A percentile compares a stretch with the other conserved stretches of the same genome.
Evolutionary conservation across 2,113 vertebrate genomes (phyloP).

Genomic region (Leptosomus discolor): DNA sequence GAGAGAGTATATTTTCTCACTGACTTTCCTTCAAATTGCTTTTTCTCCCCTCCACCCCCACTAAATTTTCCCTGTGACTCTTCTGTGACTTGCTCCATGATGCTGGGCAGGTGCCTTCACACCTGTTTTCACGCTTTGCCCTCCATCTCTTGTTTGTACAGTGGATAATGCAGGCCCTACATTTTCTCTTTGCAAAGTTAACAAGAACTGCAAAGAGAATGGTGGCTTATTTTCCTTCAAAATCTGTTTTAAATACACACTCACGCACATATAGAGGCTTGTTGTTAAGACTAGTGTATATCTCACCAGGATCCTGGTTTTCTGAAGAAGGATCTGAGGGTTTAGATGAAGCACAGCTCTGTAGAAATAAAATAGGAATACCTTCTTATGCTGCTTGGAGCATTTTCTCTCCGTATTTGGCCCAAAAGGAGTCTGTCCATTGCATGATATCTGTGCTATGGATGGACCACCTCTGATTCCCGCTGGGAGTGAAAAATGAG

Average conservation of each 20-base stretch:
- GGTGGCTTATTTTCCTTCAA: neutral
- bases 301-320: neutral
- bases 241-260: neutral
- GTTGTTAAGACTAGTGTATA: neutral
- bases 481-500: neutral
- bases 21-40: neutral
- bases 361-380: neutral
- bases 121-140: fast-evolving
- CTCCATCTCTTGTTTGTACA: neutral
- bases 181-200: neutral
- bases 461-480: neutral
- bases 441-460: neutral
- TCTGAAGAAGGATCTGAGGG: neutral
- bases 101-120: neutral
- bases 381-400: neutral
- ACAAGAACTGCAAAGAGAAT: neutral
- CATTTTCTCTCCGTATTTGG: neutral
- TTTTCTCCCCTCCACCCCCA: neutral
- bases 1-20: neutral
- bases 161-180: neutral
- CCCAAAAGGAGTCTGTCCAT: neutral
- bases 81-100: neutral
- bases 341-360: neutral
- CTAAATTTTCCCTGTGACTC: neutral
- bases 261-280: fast-evolving